These are phyloP conservation scores for Cyclina sinensis DNA, from an alignment of 1,140 invertebrate genomes.

Conservation along the genomic window DNA sequence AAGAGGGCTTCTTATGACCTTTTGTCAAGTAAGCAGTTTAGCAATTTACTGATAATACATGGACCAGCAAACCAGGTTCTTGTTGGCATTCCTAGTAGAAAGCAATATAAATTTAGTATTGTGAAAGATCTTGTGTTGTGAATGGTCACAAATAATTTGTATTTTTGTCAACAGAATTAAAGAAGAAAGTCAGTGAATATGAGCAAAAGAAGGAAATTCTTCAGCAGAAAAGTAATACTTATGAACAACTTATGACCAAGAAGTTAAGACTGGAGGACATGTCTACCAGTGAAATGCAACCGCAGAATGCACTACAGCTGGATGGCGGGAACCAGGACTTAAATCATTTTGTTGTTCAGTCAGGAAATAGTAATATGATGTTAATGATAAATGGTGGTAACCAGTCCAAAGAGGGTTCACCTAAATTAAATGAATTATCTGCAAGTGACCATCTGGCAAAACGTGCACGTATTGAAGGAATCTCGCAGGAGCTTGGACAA, in stretches of 20 bases:
- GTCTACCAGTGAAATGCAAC: conserved; percentile 11
- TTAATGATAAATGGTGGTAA: background rate
- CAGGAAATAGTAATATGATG: background rate
- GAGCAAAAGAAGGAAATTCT: conserved; percentile 62
- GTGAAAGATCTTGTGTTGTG: too few relatives aligned
- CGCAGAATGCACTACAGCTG: background rate
- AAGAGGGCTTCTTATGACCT: too few relatives aligned
- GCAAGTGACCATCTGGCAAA: background rate
- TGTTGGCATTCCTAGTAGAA: too few relatives aligned
- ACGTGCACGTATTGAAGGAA: background rate
- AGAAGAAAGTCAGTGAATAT: conserved; percentile 60
- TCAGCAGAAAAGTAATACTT: conserved; percentile 64
- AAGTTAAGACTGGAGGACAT: conserved; percentile 48
- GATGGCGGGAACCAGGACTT: background rate
- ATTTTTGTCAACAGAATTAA: conserved; percentile 60
- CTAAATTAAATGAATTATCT: background rate
- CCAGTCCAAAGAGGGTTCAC: background rate
- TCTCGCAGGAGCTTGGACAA: background rate
- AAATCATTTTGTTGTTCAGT: background rate
- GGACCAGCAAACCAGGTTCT: too few relatives aligned
- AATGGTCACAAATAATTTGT: too few relatives aligned
- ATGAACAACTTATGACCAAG: conserved; percentile 61
- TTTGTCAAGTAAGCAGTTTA: too few relatives aligned
- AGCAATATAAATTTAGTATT: too few relatives aligned
- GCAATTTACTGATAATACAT: too few relatives aligned